phyloP scores from a whole-genome alignment of 1,140 invertebrate species.

The Drosophila hydei region DNA sequence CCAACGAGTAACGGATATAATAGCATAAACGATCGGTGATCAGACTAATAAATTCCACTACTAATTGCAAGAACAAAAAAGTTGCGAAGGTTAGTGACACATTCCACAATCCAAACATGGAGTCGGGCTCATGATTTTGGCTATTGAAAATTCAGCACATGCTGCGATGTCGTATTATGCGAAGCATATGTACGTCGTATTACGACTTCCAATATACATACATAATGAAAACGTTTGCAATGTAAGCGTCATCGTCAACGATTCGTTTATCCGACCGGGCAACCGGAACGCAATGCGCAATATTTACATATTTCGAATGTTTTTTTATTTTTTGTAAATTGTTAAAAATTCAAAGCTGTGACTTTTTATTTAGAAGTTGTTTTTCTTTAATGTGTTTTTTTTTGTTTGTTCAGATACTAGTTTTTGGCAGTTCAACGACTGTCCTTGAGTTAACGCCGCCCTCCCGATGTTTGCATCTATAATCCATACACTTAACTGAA shows the following conservation, averaged over 20 bases:
- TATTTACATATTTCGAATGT: slow-evolving; percentile 70
- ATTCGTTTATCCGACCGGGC: slow-evolving; percentile 68
- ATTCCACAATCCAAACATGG: slow-evolving; percentile 33
- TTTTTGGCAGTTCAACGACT: slow-evolving; percentile 32
- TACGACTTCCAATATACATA: not conserved
- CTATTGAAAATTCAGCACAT: slow-evolving; percentile 42
- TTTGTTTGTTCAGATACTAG: slow-evolving; percentile 11
- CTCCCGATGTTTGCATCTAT: not conserved
- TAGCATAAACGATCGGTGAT: slow-evolving; percentile 23
- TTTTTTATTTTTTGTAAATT: slow-evolving; percentile 44
- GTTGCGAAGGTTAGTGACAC: slow-evolving; percentile 64
- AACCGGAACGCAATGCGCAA: slow-evolving; percentile 69
- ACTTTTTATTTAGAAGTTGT: slow-evolving; percentile 3
- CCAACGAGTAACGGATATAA: not conserved
- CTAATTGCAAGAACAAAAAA: slow-evolving; percentile 60
- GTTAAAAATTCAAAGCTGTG: slow-evolving; percentile 46
- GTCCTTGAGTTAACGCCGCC: slow-evolving; percentile 8
- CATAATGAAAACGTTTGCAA: slow-evolving; percentile 40
- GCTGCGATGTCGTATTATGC: slow-evolving; percentile 27
- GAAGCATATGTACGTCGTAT: slow-evolving; percentile 9
- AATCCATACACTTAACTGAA: slow-evolving; percentile 8
- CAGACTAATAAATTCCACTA: slow-evolving; percentile 41
- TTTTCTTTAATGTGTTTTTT: slow-evolving; percentile 1
- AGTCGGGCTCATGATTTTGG: slow-evolving; percentile 22
- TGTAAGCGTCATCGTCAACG: slow-evolving; percentile 40